Evolutionary conservation across 2,113 vertebrate species (phyloP).

Genomic region (Herpetotheres cachinnans): DNA sequence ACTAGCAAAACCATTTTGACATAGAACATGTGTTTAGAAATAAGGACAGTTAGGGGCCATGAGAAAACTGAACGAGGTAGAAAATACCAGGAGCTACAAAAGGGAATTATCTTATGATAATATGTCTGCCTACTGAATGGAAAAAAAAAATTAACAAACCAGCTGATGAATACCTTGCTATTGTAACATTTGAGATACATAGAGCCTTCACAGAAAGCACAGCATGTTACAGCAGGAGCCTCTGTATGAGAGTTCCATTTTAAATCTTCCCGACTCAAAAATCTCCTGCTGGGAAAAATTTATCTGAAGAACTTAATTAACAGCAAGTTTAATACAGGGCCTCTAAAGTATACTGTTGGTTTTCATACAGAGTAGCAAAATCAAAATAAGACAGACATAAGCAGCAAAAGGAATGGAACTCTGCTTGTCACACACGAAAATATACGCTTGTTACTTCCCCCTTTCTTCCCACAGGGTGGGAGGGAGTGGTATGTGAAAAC

Average conservation of each 20-base stretch:
- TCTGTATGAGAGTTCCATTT: background rate
- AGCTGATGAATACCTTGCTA: background rate
- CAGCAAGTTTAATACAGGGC: background rate
- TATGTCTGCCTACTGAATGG: background rate
- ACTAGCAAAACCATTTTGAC: background rate
- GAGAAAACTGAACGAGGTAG: background rate
- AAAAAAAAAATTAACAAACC: background rate
- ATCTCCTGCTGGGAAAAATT: background rate
- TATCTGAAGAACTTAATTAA: constrained; percentile 40
- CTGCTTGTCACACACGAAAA: background rate
- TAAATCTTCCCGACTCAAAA: background rate
- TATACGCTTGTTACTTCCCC: background rate
- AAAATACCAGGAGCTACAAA: background rate
- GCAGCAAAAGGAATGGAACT: background rate
- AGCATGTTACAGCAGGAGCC: background rate
- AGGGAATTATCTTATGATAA: background rate
- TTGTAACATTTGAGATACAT: background rate
- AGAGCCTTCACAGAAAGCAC: background rate
- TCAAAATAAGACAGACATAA: background rate
- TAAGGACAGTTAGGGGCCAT: background rate
- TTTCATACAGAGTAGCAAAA: background rate
- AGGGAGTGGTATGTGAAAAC: background rate
- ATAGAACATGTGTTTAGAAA: background rate
- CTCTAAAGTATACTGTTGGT: background rate
- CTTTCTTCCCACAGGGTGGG: background rate